Evolutionary conservation across 2,113 vertebrate species (phyloP).

Genomic region (Corapipo altera): DNA sequence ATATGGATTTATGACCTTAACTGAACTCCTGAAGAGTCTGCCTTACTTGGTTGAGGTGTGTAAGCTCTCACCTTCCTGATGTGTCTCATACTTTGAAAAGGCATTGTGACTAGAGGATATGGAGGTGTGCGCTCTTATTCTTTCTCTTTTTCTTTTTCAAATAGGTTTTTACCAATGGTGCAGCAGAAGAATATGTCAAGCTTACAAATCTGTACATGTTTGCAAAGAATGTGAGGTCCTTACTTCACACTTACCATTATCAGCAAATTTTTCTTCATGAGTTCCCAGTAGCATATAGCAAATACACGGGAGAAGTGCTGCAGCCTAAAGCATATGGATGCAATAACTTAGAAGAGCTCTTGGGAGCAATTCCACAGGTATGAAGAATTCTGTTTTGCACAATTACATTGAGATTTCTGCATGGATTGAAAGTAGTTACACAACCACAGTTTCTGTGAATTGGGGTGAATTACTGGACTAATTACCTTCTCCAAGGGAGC

Average conservation of each 20-base stretch:
- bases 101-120: background rate
- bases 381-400: background rate
- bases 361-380: slow-evolving; percentile 92
- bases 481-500: background rate
- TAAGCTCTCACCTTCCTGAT: background rate
- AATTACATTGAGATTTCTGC: background rate
- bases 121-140: accelerated
- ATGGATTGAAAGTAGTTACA: background rate
- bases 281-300: slow-evolving; percentile 87
- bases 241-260: slow-evolving; percentile 97
- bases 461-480: background rate
- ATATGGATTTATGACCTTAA: slow-evolving; percentile 94
- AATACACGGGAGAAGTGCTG: slow-evolving; percentile 85
- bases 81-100: background rate
- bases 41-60: slow-evolving; percentile 92
- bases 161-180: slow-evolving; percentile 80
- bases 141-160: background rate
- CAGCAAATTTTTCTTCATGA: slow-evolving; percentile 97
- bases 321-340: slow-evolving; percentile 87
- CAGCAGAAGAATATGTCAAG: slow-evolving; percentile 81
- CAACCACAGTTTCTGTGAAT: background rate
- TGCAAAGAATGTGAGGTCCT: slow-evolving; percentile 86
- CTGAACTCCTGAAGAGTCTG: slow-evolving; percentile 91
- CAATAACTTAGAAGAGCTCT: slow-evolving; percentile 85
- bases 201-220: slow-evolving; percentile 92